These are phyloP conservation scores for Oreonectes daqikongensis DNA, from an alignment of 2,797 vertebrate species.

Conservation along the genomic window DNA sequence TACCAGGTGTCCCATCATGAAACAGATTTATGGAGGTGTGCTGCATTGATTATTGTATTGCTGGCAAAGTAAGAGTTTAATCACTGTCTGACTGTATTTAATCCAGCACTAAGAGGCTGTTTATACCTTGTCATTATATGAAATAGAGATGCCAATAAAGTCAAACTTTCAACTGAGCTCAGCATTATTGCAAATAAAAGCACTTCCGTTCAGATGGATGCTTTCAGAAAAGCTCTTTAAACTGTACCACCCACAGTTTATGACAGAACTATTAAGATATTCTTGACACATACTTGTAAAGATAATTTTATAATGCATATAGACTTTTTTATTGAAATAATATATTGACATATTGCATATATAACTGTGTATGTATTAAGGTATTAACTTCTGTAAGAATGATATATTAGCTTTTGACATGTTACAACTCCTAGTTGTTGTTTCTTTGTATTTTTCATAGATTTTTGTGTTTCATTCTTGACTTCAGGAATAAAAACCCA, in stretches of 20 bases:
- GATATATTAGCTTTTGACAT: neutral
- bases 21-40: slow-evolving; percentile 40
- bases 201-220: neutral
- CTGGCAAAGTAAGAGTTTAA: slow-evolving; percentile 36
- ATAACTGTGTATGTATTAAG: too few relatives aligned
- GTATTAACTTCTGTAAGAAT: neutral
- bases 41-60: slow-evolving; percentile 31
- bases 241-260: neutral
- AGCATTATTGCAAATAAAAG: slow-evolving; percentile 51
- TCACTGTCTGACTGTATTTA: slow-evolving; percentile 29
- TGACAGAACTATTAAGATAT: neutral
- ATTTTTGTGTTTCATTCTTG: neutral
- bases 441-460: neutral
- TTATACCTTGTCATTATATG: slow-evolving; percentile 50
- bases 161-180: slow-evolving; percentile 59
- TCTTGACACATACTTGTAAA: too few relatives aligned
- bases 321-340: too few relatives aligned
- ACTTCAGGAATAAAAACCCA: neutral
- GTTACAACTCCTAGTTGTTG: neutral
- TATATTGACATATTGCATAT: too few relatives aligned
- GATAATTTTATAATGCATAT: too few relatives aligned
- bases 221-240: neutral
- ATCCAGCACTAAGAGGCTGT: slow-evolving; percentile 26
- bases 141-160: slow-evolving; percentile 57
- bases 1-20: slow-evolving; percentile 53